A percentile compares a stretch with the other conserved stretches of the same genome.
phyloP scores from a whole-genome alignment of 2,888 invertebrate species.

The Elysia crispata region DNA sequence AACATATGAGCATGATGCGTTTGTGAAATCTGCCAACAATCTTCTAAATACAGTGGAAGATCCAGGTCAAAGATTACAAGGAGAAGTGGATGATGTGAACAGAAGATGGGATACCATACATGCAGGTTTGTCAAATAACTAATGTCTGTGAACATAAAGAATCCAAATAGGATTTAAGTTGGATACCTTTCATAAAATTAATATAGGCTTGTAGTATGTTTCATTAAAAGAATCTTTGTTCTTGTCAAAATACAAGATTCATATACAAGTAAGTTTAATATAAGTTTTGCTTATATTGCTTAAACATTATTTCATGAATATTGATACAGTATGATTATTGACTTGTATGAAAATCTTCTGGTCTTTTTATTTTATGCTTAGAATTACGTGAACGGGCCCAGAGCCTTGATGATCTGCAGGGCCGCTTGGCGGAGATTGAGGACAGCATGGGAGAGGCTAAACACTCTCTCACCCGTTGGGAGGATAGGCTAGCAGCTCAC shows the following conservation, averaged over 20 bases:
- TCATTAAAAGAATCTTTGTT: too few species aligned
- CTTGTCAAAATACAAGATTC: too few species aligned
- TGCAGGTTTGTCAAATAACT: conserved; percentile 55
- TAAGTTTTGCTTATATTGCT: too few species aligned
- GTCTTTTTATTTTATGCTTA: conserved; percentile 43
- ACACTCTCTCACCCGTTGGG: conserved; percentile 90
- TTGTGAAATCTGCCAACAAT: conserved; percentile 84
- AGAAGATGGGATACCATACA: conserved; percentile 91
- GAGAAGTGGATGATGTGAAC: conserved; percentile 88
- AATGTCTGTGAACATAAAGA: too few species aligned
- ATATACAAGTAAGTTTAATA: too few species aligned
- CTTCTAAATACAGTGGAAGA: conserved; percentile 92
- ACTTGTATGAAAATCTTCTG: too few species aligned
- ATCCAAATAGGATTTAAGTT: too few species aligned
- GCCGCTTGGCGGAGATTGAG: conserved; percentile 86
- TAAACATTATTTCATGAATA: too few species aligned
- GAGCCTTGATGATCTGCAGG: conserved; percentile 87
- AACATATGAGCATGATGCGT: conserved; percentile 92
- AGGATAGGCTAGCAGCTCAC: conserved; percentile 88
- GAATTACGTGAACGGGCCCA: conserved; percentile 86
- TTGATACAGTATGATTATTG: too few species aligned
- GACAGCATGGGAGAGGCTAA: conserved; percentile 91
- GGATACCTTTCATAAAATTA: too few species aligned
- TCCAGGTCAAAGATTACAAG: conserved; percentile 92
- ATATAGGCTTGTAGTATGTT: too few species aligned